phyloP scores from a whole-genome alignment of 2,113 vertebrate species.

The Rallus limicola region DNA sequence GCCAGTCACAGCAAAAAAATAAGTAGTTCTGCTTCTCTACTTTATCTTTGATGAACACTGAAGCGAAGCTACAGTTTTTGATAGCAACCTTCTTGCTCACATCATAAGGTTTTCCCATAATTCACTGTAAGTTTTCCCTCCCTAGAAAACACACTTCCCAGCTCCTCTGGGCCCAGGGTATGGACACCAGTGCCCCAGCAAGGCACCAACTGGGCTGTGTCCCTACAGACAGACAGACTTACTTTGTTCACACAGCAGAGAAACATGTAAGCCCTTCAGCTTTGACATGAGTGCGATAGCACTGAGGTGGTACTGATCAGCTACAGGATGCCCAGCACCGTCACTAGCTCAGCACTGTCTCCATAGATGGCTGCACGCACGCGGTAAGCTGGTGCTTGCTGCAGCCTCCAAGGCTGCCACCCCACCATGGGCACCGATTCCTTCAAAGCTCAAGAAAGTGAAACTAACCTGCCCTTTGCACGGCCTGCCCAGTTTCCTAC shows the following conservation, averaged over 20 bases:
- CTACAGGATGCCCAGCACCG: background rate
- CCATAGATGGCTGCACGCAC: background rate
- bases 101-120: background rate
- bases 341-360: background rate
- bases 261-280: background rate
- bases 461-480: background rate
- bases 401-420: background rate
- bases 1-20: too few species aligned
- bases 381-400: rapidly evolving
- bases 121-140: background rate
- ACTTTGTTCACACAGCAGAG: background rate
- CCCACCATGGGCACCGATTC: background rate
- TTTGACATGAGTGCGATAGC: background rate
- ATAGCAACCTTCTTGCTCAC: background rate
- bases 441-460: rapidly evolving
- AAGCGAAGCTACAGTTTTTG: too few species aligned
- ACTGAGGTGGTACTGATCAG: background rate
- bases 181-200: background rate
- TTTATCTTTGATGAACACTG: too few species aligned
- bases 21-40: too few species aligned
- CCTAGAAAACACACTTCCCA: background rate
- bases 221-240: background rate
- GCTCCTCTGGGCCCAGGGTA: background rate
- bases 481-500: background rate
- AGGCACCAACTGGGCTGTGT: background rate